phyloP scores from a whole-genome alignment of 2,888 invertebrate genomes.

The Drosophila multiciliata region DNA sequence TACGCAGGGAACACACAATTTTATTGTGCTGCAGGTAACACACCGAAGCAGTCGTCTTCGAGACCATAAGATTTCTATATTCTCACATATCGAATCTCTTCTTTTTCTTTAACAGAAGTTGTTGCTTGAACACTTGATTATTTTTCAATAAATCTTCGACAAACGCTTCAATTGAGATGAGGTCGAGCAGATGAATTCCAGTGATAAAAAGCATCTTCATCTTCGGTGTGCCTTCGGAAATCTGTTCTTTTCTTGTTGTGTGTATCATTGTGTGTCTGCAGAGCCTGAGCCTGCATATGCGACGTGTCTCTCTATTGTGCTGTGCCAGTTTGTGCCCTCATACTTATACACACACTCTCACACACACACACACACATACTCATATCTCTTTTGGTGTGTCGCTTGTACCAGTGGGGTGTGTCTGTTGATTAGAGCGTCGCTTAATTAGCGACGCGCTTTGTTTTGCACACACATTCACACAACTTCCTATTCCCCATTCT shows the following conservation, averaged over 20 bases:
- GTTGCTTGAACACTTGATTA: background rate
- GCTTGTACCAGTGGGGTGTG: background rate
- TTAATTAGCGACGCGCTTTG: slow-evolving; percentile 70
- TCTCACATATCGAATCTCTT: background rate
- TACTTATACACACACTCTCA: background rate
- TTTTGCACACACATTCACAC: slow-evolving; percentile 33
- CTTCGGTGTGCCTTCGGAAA: background rate
- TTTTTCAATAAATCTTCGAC: background rate
- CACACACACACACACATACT: slow-evolving; percentile 10
- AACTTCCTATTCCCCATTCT: slow-evolving; percentile 42
- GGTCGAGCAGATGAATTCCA: background rate
- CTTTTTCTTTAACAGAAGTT: background rate
- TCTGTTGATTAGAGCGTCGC: slow-evolving; percentile 75
- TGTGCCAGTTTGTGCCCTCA: slow-evolving; percentile 6
- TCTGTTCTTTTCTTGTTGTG: slow-evolving; percentile 20
- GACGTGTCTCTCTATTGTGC: slow-evolving; percentile 51
- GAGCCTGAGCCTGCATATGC: slow-evolving; percentile 23
- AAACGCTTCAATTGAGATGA: background rate
- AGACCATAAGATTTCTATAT: slow-evolving; percentile 4
- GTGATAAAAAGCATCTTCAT: background rate
- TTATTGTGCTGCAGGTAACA: background rate
- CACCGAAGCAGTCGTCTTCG: background rate
- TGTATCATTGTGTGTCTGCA: slow-evolving; percentile 37
- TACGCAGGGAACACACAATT: background rate
- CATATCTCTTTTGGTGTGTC: slow-evolving; percentile 20